These are phyloP conservation scores for Andrena hattorfiana DNA, from an alignment of 2,888 invertebrate species.

Conservation along the genomic window DNA sequence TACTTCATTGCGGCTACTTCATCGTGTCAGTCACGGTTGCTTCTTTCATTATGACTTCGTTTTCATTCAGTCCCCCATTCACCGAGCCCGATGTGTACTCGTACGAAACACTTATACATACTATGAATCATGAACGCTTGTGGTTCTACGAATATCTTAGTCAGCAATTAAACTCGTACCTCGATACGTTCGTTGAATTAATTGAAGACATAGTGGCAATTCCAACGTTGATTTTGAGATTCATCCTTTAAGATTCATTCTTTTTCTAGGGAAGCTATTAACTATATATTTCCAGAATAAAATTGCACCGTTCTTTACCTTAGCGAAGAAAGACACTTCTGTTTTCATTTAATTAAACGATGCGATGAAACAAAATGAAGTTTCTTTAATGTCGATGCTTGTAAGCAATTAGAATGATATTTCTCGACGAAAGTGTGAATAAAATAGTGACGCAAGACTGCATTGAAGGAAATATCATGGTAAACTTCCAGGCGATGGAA, in stretches of 20 bases:
- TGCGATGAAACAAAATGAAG: neutral
- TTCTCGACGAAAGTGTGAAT: neutral
- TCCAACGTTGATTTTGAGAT: neutral
- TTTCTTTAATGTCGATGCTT: no score
- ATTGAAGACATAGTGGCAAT: neutral
- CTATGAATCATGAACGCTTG: neutral
- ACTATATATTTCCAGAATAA: neutral
- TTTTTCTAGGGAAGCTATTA: neutral
- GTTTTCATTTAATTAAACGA: neutral
- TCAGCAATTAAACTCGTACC: neutral
- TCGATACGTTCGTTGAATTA: neutral
- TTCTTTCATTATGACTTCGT: constrained; percentile 57
- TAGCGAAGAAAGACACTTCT: neutral
- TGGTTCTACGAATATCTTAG: neutral
- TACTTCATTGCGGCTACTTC: constrained; percentile 50
- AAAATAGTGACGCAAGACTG: neutral
- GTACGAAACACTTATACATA: neutral
- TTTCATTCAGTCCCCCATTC: constrained; percentile 43
- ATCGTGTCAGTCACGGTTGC: constrained; percentile 54
- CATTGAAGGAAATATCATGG: neutral
- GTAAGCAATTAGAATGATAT: neutral
- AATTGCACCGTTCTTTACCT: neutral
- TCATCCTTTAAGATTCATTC: no score
- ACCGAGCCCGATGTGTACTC: neutral
- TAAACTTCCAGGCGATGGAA: constrained; percentile 8